A percentile compares a stretch with the other conserved stretches of the same genome.
Evolutionary conservation across 2,888 invertebrate species (phyloP).

Genomic region (Dynastes hyllus): DNA sequence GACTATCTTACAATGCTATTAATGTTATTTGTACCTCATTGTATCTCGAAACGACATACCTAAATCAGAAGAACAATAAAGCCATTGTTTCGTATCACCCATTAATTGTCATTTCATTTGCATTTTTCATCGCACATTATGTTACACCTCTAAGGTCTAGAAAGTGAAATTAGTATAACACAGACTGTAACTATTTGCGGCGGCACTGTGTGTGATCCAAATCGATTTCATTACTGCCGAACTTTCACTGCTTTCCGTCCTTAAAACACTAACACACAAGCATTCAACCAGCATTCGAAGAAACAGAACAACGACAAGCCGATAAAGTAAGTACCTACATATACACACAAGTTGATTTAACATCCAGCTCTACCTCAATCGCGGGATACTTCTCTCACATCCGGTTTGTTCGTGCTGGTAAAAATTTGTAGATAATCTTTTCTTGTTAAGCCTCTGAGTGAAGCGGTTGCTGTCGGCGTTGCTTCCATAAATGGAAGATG

Average conservation of each 20-base stretch:
- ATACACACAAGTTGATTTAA: too few species aligned
- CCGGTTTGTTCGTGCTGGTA: too few species aligned
- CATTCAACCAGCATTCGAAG: background rate
- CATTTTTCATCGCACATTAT: constrained; percentile 8
- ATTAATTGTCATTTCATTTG: constrained; percentile 11
- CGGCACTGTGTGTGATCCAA: background rate
- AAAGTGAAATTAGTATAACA: background rate
- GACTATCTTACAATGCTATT: background rate
- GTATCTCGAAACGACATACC: background rate
- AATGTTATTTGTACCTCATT: background rate
- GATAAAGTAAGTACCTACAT: background rate
- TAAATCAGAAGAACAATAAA: background rate
- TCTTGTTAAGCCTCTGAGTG: too few species aligned
- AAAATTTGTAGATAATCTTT: too few species aligned
- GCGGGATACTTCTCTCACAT: too few species aligned
- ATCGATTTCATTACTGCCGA: constrained; percentile 22
- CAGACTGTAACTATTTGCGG: background rate
- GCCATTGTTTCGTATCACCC: background rate
- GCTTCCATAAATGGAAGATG: too few species aligned
- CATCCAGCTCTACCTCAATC: too few species aligned
- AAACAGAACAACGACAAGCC: background rate
- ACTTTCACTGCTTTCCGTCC: constrained; percentile 14
- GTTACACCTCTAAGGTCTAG: constrained; percentile 23
- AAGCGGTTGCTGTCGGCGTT: too few species aligned
- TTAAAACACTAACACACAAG: background rate